Percentiles rank a stretch among this genome's conserved stretches.
phyloP scores from a whole-genome alignment of 2,113 vertebrate genomes.

The Baryphthengus martii region DNA sequence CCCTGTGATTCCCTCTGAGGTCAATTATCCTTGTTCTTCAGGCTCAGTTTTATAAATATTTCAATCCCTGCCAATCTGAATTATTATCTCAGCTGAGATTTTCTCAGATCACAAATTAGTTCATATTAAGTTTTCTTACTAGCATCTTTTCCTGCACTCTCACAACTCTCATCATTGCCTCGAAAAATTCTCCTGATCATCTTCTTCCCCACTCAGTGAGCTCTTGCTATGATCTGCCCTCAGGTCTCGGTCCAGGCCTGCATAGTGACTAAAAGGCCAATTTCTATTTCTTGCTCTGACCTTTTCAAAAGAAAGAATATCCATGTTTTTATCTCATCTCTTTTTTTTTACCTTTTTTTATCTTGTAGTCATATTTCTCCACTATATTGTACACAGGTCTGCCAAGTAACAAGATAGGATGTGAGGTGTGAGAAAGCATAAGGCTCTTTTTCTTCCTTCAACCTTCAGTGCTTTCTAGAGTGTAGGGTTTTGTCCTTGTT shows the following conservation, averaged over 20 bases:
- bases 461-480: neutral
- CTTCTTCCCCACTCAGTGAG: neutral
- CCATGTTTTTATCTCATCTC: neutral
- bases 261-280: neutral
- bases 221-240: neutral
- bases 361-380: neutral
- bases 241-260: neutral
- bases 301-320: neutral
- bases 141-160: neutral
- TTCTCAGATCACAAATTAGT: conserved; percentile 28
- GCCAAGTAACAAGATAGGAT: neutral
- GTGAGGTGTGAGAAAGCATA: neutral
- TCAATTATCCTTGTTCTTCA: conserved; percentile 57
- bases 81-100: conserved; percentile 41
- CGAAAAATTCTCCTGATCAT: rapidly evolving
- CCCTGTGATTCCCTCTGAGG: conserved; percentile 48
- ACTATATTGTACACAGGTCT: neutral
- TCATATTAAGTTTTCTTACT: conserved; percentile 12
- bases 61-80: conserved; percentile 32
- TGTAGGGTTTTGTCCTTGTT: neutral
- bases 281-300: neutral
- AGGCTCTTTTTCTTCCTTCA: neutral
- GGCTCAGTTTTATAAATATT: conserved; percentile 63
- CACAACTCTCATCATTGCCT: neutral
- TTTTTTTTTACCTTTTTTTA: neutral